These are phyloP conservation scores for Gobius niger DNA, from an alignment of 2,113 vertebrate genomes.

Conservation along the genomic window DNA sequence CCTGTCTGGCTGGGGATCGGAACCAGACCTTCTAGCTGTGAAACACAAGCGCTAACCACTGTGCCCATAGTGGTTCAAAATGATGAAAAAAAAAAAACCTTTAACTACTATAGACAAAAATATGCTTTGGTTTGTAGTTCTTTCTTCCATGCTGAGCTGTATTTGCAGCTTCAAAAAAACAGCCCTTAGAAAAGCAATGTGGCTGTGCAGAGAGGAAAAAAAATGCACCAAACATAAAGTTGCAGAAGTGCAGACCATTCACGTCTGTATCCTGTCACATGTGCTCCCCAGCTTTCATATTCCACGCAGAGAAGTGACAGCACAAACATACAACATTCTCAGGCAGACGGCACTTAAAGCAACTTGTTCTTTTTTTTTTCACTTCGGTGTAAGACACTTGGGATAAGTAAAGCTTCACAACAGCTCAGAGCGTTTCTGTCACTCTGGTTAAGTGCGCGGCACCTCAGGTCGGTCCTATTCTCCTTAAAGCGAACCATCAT, in stretches of 20 bases:
- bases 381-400: conserved; percentile 22
- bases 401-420: conserved; percentile 25
- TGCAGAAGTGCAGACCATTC: not conserved
- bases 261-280: not conserved
- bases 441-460: conserved; percentile 39
- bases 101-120: not conserved
- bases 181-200: no score
- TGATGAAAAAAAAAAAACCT: not conserved
- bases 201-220: not conserved
- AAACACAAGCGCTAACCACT: no score
- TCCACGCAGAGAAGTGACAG: conserved; percentile 5
- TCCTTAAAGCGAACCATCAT: conserved; percentile 17
- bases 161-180: no score
- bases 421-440: conserved; percentile 29
- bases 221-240: not conserved
- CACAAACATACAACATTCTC: conserved; percentile 15
- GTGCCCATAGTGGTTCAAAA: no score
- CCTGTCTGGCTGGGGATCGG: no score
- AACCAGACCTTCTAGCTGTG: no score
- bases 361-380: conserved; percentile 19
- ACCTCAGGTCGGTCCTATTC: conserved; percentile 7
- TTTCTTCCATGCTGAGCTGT: not conserved
- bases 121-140: not conserved
- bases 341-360: conserved; percentile 20
- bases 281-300: not conserved